Percentiles rank a stretch among this genome's conserved stretches.
Conservation (phyloP, 2,113 vertebrate species). For the Bolborhynchus lineola region DNA sequence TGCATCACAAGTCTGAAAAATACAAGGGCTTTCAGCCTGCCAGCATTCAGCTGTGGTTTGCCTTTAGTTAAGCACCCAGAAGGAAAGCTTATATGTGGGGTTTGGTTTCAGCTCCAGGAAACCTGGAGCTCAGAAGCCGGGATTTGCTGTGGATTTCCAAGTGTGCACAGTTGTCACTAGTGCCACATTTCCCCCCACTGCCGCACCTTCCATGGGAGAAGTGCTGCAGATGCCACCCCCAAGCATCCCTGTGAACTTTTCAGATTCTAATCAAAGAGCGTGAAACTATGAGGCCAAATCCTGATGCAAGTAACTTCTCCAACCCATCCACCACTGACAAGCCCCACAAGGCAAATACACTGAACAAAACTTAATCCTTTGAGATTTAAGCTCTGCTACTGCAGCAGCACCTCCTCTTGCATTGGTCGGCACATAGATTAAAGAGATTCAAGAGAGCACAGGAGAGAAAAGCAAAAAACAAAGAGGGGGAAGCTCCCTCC, state of each 20-base stretch:
- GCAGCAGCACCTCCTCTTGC: not conserved
- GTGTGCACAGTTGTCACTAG: too few species aligned
- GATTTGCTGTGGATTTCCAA: not conserved
- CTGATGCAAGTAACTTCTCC: not conserved
- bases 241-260: not conserved
- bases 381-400: not conserved
- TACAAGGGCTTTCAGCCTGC: not conserved
- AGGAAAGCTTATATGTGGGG: accelerated
- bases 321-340: not conserved
- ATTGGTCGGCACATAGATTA: not conserved
- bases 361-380: not conserved
- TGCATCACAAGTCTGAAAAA: not conserved
- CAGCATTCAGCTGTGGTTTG: not conserved
- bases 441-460: not conserved
- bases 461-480: not conserved
- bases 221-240: not conserved
- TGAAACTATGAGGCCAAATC: not conserved
- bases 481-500: not conserved
- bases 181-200: not conserved
- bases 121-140: not conserved
- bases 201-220: not conserved
- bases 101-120: not conserved
- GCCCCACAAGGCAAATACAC: not conserved
- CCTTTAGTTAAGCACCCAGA: not conserved
- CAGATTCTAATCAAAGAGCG: not conserved